phyloP scores from a whole-genome alignment of 1,140 invertebrate species.

The Sitodiplosis mosellana region DNA sequence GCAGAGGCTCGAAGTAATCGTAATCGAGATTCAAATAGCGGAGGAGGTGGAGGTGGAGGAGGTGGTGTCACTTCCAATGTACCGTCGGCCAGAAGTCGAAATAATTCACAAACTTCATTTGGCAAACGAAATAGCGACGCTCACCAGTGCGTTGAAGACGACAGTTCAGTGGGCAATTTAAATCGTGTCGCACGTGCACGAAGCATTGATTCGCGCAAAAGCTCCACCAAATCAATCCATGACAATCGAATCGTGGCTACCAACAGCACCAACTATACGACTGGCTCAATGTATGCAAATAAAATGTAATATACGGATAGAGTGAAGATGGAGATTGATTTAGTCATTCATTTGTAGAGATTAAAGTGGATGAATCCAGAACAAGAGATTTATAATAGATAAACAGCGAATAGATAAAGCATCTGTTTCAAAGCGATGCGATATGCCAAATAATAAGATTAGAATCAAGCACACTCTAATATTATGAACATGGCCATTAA shows the following conservation, averaged over 20 bases:
- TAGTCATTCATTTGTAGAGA: not conserved
- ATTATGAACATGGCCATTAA: too few species aligned
- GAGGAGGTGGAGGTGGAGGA: too few species aligned
- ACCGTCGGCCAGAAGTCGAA: not conserved
- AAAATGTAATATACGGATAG: too few species aligned
- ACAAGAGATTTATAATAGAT: not conserved
- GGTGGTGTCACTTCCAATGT: too few species aligned
- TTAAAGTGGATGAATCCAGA: not conserved
- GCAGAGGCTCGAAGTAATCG: not conserved
- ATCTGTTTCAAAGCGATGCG: not conserved
- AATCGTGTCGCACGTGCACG: slow-evolving; percentile 16
- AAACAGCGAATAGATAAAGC: not conserved
- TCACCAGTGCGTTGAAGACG: not conserved
- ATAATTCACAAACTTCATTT: not conserved
- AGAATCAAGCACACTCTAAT: too few species aligned
- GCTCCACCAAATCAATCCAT: slow-evolving; percentile 22
- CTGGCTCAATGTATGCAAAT: too few species aligned
- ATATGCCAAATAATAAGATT: too few species aligned
- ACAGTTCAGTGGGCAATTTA: slow-evolving; percentile 13
- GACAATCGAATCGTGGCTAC: not conserved
- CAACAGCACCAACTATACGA: too few species aligned
- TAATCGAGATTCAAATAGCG: not conserved
- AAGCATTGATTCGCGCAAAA: slow-evolving; percentile 18
- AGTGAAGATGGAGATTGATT: not conserved
- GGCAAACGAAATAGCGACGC: not conserved